These are phyloP conservation scores for Rutpela maculata DNA, from an alignment of 2,888 invertebrate species.

Conservation along the genomic window DNA sequence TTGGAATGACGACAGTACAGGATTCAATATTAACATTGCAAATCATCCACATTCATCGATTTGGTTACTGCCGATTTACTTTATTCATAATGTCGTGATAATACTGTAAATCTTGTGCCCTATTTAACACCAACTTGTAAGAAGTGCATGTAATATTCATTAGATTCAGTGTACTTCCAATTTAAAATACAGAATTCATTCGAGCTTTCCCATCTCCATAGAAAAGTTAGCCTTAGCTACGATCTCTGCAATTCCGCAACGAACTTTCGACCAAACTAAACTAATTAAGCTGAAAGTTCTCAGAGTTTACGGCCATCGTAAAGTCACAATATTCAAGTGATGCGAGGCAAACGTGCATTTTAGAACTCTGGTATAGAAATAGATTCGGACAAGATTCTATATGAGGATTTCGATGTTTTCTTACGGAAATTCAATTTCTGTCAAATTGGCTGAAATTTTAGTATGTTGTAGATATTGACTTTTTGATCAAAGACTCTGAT, in stretches of 20 bases:
- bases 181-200: constrained; percentile 18
- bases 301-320: constrained; percentile 9
- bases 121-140: background rate
- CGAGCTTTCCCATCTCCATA: background rate
- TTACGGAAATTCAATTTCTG: too few species aligned
- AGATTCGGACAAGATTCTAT: background rate
- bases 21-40: too few species aligned
- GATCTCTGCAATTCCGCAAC: background rate
- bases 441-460: too few species aligned
- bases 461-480: too few species aligned
- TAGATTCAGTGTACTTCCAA: background rate
- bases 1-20: too few species aligned
- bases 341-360: background rate
- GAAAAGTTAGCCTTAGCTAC: constrained; percentile 3
- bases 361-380: background rate
- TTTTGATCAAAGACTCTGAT: too few species aligned
- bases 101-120: background rate
- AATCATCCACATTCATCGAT: background rate
- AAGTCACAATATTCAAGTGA: background rate
- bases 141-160: constrained; percentile 17
- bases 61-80: background rate
- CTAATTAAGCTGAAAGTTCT: constrained; percentile 30
- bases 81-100: background rate
- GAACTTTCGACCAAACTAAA: constrained; percentile 9
- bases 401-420: too few species aligned